These are phyloP conservation scores for Trypoxylus dichotomus DNA, from an alignment of 1,140 invertebrate genomes.

Conservation along the genomic window DNA sequence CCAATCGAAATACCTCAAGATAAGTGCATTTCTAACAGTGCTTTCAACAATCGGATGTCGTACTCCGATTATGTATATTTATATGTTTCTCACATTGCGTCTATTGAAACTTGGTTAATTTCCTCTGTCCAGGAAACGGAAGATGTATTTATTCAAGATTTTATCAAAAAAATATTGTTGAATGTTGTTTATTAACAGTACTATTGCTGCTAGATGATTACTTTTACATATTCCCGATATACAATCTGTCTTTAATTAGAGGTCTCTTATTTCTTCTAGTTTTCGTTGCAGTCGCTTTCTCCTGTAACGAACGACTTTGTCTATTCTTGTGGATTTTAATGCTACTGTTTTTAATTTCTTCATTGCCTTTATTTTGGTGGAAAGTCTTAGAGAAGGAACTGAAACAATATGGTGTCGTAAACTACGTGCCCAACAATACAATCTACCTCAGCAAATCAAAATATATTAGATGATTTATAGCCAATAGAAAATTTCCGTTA, in stretches of 20 bases:
- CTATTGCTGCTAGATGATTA: slow-evolving; percentile 24
- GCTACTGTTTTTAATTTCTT: background rate
- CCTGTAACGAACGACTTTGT: background rate
- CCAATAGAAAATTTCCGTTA: slow-evolving; percentile 51
- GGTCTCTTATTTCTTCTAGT: background rate
- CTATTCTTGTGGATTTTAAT: background rate
- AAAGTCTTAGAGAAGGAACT: slow-evolving; percentile 47
- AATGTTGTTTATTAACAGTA: slow-evolving; percentile 19
- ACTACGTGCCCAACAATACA: slow-evolving; percentile 48
- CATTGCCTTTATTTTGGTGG: slow-evolving; percentile 40
- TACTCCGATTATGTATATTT: slow-evolving; percentile 3
- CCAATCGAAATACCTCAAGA: slow-evolving; percentile 38
- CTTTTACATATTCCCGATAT: slow-evolving; percentile 16
- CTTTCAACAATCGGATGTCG: slow-evolving; percentile 32
- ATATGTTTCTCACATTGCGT: slow-evolving; percentile 12
- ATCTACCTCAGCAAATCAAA: slow-evolving; percentile 54
- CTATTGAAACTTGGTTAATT: background rate
- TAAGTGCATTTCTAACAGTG: slow-evolving; percentile 40
- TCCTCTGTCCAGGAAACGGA: background rate
- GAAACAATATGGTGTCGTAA: slow-evolving; percentile 49
- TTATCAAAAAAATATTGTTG: slow-evolving; percentile 28
- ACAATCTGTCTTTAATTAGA: slow-evolving; percentile 1
- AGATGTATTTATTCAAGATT: slow-evolving; percentile 31
- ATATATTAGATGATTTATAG: slow-evolving; percentile 49
- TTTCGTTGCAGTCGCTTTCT: slow-evolving; percentile 15